Base-by-base conservation (phyloP, 2,797 vertebrate genomes). In the Trachops cirrhosus region DNA sequence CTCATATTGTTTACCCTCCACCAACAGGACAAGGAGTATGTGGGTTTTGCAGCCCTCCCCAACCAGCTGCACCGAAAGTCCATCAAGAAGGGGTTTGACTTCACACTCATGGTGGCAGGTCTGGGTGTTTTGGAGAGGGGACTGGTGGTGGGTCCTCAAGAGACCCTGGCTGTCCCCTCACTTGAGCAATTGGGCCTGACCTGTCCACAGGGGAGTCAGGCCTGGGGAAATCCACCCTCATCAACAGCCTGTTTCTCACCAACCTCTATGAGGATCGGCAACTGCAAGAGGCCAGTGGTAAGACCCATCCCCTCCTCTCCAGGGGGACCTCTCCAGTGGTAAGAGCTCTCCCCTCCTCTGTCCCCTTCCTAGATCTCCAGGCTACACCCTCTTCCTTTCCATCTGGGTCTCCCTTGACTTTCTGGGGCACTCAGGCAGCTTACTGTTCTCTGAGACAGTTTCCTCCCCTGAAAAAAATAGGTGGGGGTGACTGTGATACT, bases 181-280 rank as follows among this genome's bases (percentile, higher is more conserved):
- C 62, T 84, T 90, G 74, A 94, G 21, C 52, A 44, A 19, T 2
- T 48, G 71, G 86, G 26, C 50, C 34, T 96, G 79, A 74, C 11
- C 59, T 64, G 14, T 84, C 64, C 52, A 39, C 80, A 98, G 98
- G 98, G 32, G 98, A 98, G 68, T 98, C 98, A 19, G 98, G 98
- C 48, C 98, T 99, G 4, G 99, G 99, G 71, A 99, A 99, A 98
- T 99, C 99, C 26, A 99, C 99, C 5, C 98, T 99, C 12, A 98
- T 99, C 97, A 99, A 99, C 98, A 99, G 99, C 95, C 98, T 99
- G 95, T 99, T 99, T 97, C 99, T 99, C 96, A 99, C 99, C 24
- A 99, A 99, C 89, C 98, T 99, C 64, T 99, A 99, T 97, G 99
- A 99, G 97, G 99, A 99, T 95, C 98, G 99, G 96, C 99, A 99